Base-by-base conservation (phyloP, 1,140 invertebrate genomes). In the Monochamus saltuarius region DNA sequence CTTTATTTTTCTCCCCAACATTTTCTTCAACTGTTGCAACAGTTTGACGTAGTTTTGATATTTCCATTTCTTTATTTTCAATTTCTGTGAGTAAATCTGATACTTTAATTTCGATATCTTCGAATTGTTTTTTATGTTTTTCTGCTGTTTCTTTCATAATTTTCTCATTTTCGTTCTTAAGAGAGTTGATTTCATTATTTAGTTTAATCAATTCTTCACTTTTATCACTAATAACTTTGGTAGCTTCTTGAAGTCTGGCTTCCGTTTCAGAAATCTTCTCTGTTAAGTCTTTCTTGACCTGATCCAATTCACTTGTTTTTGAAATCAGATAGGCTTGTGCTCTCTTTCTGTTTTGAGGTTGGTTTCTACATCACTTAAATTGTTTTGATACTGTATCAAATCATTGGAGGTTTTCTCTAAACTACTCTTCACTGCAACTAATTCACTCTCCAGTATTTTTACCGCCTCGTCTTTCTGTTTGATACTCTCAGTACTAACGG, bases 221-320 rank as follows among this genome's bases (percentile, higher is more conserved):
- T 43, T 50, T 57, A 38, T 19, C 19, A 22, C 14, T 45, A 19
- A 62, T 19, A 51, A 7, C 7, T 38, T 17, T 16, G 56, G 38
- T 43, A 61, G 10, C 19, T 49, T 6, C 50, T 61, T 6, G 7
- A 60, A 39, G 29, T 34, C 22, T 17, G 11, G 14, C 43, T 11
- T 59, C 14, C 17, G n/a, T 35, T 51, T 54, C n/a, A 17, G 39
- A 14, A 16, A 57, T 10, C 53, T 62, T 19, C 37, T 37, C 38
- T n/a, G 17, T 54, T 2, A 54, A 13, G 1, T 54, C 46, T 3
- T 52, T 40, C 49, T 65, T 59, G 11, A 59, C 55, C 47, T 70
- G 60, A 47, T 65, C 68, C 40, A 60, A 50, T 51, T 59, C 50
- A 42, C n/a, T 34, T 40, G 10, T 11, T 51, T 22, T 58, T 16